Conservation (phyloP, 2,113 vertebrate genomes). For the Mastomys coucha region DNA sequence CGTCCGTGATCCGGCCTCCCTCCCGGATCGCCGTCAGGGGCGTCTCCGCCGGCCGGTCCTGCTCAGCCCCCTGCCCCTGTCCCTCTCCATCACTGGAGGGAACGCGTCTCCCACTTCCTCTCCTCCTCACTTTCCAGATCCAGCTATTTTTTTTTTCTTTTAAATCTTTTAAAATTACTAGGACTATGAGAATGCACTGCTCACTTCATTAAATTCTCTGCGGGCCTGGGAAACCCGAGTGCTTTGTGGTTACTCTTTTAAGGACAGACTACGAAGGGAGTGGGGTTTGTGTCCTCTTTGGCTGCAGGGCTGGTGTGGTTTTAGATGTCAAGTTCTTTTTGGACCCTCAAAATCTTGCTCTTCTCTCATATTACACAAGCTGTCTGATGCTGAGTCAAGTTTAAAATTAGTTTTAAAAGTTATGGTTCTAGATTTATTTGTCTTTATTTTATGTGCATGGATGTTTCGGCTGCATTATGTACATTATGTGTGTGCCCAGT, state of each 20-base stretch:
- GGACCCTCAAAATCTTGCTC: not conserved
- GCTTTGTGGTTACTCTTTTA: not conserved
- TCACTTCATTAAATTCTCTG: not conserved
- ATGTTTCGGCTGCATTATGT: not conserved
- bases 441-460: not conserved
- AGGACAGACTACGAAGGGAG: not conserved
- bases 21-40: too few relatives aligned
- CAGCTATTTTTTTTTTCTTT: too few relatives aligned
- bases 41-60: not conserved
- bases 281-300: not conserved
- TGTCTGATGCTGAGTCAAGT: not conserved
- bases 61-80: rapidly evolving
- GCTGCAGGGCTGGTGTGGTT: not conserved
- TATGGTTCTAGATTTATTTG: not conserved
- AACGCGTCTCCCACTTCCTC: not conserved
- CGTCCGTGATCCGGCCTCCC: not conserved
- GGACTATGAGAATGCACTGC: not conserved
- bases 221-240: not conserved
- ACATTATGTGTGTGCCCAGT: not conserved
- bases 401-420: not conserved
- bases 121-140: not conserved
- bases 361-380: not conserved
- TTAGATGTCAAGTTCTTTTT: not conserved
- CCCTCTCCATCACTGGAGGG: not conserved
- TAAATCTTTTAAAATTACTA: too few relatives aligned